Evolutionary conservation across 2,113 vertebrate species (phyloP), one percentile per base, ranked within the genome.

Genomic region (Dinomys branickii): DNA sequence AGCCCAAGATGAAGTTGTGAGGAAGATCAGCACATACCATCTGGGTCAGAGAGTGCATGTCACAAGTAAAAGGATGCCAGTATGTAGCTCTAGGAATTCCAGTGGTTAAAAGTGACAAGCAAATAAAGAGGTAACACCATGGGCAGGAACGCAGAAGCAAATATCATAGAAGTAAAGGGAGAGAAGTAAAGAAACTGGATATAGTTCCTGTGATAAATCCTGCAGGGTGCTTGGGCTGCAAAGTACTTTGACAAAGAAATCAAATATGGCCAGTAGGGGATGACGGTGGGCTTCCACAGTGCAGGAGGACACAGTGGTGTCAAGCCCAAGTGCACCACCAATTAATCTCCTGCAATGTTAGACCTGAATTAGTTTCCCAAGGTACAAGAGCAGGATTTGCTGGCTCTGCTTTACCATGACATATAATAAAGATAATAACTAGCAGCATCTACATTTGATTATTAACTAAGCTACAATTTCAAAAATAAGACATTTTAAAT

Each of bases 401-500:
- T 52, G 67, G 22, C 75, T 95, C 65, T 85, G 63, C 52, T 77
- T 93, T 54, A 89, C 65, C 35, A 52, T 44, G 77, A 67, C 54
- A 58, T 71, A 63, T 38, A 91, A 91, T 47, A 58, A 96, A 96
- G 63, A 78, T 73, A 77, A 88, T 69, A 61, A 96, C 44, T 81
- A 86, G 75, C 16, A 59, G 63, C n/a, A 96, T 13, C 63, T n/a
- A 47, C 20, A 30, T 65, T 92, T 92, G 63, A 56, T 94, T 88
- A 96, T 83, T 88, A 84, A 96, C 83, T 82, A 83, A 97, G 69
- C 54, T 92, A 78, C 35, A 85, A 93, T 90, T 95, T 91, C 73
- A 50, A 90, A 96, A 85, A 44, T 81, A 69, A 95, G 80, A 96
- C 80, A 85, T 78, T 85, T 92, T 59, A 88, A 85, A 82, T 20